Evolutionary conservation across 2,113 vertebrate species (phyloP).

Genomic region (Plectropomus leopardus): DNA sequence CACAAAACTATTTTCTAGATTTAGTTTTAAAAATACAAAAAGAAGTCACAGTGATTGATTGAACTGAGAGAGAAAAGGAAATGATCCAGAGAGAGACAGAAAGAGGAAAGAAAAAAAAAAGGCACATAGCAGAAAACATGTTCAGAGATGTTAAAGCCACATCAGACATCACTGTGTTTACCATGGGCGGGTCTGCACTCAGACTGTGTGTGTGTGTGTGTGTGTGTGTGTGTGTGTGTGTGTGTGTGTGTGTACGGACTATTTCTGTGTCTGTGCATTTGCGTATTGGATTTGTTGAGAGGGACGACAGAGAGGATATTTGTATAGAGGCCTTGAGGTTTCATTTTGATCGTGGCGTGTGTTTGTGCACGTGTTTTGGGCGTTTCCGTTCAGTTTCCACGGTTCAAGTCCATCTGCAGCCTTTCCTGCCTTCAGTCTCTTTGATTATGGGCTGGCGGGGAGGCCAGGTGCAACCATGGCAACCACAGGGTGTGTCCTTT

Average conservation of each 20-base stretch:
- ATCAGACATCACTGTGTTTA: constrained; percentile 59
- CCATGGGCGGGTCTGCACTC: constrained; percentile 47
- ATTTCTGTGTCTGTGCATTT: constrained; percentile 41
- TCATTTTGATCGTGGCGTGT: neutral
- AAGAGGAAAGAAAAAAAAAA: neutral
- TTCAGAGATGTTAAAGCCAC: constrained; percentile 60
- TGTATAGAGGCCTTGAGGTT: constrained; percentile 27
- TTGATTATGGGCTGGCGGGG: constrained; percentile 30
- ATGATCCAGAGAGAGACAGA: neutral
- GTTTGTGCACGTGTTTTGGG: constrained; percentile 21
- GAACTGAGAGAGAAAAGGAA: neutral
- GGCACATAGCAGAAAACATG: constrained; percentile 44
- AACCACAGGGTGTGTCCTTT: constrained; percentile 60
- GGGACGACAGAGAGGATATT: constrained; percentile 6
- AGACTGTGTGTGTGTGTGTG: constrained; percentile 11
- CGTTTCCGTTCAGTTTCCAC: constrained; percentile 22
- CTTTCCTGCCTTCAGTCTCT: constrained; percentile 9
- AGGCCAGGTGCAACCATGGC: constrained; percentile 35
- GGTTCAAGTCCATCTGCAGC: neutral
- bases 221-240: constrained; percentile 30
- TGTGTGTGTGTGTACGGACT: constrained; percentile 8
- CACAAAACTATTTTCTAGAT: neutral
- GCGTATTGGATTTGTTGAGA: constrained; percentile 17
- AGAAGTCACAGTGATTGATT: neutral
- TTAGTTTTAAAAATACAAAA: neutral